Evolutionary conservation across 2,888 invertebrate genomes (phyloP), one percentile per base, ranked within the genome.

Genomic region (Parelbella ahira): DNA sequence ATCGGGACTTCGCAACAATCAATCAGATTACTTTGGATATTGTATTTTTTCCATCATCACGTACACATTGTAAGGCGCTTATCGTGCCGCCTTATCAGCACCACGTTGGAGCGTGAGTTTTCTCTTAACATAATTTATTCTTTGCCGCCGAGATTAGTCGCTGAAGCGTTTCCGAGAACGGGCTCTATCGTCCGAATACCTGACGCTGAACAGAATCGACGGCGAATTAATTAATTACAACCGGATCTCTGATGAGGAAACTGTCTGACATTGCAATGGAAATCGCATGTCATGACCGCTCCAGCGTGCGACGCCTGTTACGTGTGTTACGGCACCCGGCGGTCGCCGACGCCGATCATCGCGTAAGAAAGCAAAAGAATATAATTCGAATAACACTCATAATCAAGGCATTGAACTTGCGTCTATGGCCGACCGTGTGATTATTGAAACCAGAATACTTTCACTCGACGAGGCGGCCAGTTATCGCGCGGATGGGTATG

Each of bases 371-470:
- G 70, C 62, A 67, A 69, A 60, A 68, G 58, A 72, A 75, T 73
- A 74, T 75, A 77, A 72, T 77, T 78, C 70, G 63, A 73, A 74
- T 77, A 80, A 76, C 69, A 71, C 68, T 68, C 76, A 77, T 82
- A 81, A 84, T 79, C 72, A 72, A 86, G 80, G 70, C 86, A 87
- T 81, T 87, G 86, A 86, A 86, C 86, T 84, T 86, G 82, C 68
- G 56, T 64, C 68, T 59, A 67, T 62, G 65, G 46, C 49, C 61
- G 61, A 63, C 62, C 70, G 65, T 74, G 72, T 76, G 75, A 79
- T 77, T 75, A 78, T 59, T 55, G 52, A 58, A 76, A 77, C 74
- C 70, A 79, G 76, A 77, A 80, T 79, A 84, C 87, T 86, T 86
- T 87, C 86, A 80, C 87, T 81, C 58, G 48, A 56, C 59, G 49